Conservation (phyloP, 2,888 invertebrate species). For the Adineta ricciae region DNA sequence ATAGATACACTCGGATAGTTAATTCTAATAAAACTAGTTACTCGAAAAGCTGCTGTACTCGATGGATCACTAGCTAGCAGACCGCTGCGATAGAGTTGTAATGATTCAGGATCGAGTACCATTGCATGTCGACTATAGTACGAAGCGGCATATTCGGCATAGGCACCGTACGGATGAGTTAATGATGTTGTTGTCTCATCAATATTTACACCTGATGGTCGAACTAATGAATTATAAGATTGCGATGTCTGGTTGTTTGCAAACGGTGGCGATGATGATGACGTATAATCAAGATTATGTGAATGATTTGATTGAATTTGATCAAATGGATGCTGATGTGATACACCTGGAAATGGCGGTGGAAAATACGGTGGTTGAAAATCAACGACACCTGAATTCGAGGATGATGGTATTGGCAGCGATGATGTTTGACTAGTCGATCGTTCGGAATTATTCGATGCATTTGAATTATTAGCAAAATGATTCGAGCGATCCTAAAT, state of each 20-base stretch:
- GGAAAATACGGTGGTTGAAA: constrained; percentile 25
- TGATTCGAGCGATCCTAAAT: constrained; percentile 2
- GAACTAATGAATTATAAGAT: constrained; percentile 8
- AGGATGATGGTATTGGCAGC: neutral
- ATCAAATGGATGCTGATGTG: constrained; percentile 17
- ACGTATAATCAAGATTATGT: constrained; percentile 21
- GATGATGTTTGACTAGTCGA: constrained; percentile 16
- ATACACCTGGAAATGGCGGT: neutral
- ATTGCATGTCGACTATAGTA: constrained; percentile 28
- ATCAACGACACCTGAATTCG: neutral
- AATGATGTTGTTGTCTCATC: neutral
- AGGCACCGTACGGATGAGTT: constrained; percentile 25
- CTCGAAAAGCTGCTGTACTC: constrained; percentile 5
- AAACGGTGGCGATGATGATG: neutral
- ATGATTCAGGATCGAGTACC: constrained; percentile 20
- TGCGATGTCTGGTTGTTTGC: neutral
- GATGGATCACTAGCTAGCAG: constrained; percentile 21
- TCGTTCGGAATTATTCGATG: neutral
- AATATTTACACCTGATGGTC: neutral
- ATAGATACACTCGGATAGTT: too few species aligned
- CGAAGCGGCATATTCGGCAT: constrained; percentile 31
- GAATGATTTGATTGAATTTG: constrained; percentile 25
- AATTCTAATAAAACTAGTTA: too few species aligned
- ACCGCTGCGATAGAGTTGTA: constrained; percentile 27
- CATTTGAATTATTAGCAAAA: neutral